A percentile compares a stretch with the other conserved stretches of the same genome.
These are phyloP conservation scores for Cerastis rubricosa DNA, from an alignment of 2,888 invertebrate genomes.

Conservation along the genomic window DNA sequence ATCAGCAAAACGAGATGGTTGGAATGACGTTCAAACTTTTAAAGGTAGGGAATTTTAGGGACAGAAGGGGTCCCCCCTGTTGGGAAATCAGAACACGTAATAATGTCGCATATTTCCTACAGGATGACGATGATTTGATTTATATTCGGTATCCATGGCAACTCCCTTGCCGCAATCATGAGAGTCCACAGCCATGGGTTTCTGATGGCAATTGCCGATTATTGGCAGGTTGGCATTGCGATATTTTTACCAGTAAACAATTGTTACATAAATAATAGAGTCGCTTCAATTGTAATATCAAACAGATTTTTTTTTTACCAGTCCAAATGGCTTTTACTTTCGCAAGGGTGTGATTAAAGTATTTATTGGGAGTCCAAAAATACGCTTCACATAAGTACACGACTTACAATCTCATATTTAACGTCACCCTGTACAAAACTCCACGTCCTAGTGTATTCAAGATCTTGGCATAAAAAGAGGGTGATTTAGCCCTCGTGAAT, in stretches of 20 bases:
- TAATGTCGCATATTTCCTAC: conserved; percentile 8
- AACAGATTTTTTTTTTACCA: background rate
- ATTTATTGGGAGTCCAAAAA: too few species aligned
- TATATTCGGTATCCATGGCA: conserved; percentile 34
- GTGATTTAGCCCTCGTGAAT: background rate
- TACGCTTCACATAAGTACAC: background rate
- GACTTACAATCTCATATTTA: background rate
- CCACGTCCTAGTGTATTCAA: background rate
- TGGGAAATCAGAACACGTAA: conserved; percentile 23
- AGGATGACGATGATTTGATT: conserved; percentile 21
- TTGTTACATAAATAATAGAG: background rate
- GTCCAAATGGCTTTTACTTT: background rate
- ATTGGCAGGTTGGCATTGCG: background rate
- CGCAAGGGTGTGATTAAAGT: too few species aligned
- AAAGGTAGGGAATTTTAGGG: background rate
- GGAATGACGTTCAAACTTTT: background rate
- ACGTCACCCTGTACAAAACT: background rate
- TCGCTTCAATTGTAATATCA: background rate
- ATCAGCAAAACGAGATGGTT: conserved; percentile 1
- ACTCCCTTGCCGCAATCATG: conserved; percentile 6
- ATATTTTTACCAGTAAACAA: too few species aligned
- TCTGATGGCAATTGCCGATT: background rate
- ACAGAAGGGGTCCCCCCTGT: background rate
- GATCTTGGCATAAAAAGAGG: background rate
- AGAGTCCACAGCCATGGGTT: background rate